Evolutionary conservation across 2,113 vertebrate genomes (phyloP), one percentile per base, ranked within the genome.

Genomic region (Otis tarda): DNA sequence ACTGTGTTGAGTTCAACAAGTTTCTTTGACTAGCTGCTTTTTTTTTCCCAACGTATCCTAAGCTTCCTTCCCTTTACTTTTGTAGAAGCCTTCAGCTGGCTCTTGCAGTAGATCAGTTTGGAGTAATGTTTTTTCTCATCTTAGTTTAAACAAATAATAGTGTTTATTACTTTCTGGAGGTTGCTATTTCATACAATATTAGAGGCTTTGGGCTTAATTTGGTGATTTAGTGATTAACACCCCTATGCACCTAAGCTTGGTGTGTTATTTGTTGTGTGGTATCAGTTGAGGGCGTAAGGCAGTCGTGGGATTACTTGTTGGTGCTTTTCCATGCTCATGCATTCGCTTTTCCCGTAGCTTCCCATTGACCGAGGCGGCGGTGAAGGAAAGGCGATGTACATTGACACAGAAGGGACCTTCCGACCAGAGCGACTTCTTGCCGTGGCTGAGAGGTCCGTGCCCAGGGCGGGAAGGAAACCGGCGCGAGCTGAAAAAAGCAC

Each of bases 381-480:
- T 31, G 99, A 99, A 96, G 99, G 99, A n/a, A 99, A 99, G 94
- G 99, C 99, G 33, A 99, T 99, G 99, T 99, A 99, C 96, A 99
- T 99, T 4, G 99, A 99, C 98, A 99, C 99, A 0, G 99, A 99
- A 85, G 99, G 99, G 7, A 99, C 99, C 39, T 99, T 99, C 96
- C 98, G 99, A 59, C 99, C 99, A 3, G 99, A 99, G 94, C 98
- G 99, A 11, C 98, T 99, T 4, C 98, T 99, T 4, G 99, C 99
- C 6, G 99, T 99, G 55, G 99, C 99, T n/a, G 99, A 99, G 90
- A 99, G 99, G 99, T 99, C 69, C 86, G 98, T 97, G 27, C n/a
- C 16, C 10, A 2, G 7, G 16, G 17, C 27, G 11, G 4, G 28
- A 13, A 7, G 63, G 20, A 37, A 43, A 17, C 17, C 37, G 33